Evolutionary conservation across 2,113 vertebrate genomes (phyloP).

Genomic region (Rafetus swinhoei): DNA sequence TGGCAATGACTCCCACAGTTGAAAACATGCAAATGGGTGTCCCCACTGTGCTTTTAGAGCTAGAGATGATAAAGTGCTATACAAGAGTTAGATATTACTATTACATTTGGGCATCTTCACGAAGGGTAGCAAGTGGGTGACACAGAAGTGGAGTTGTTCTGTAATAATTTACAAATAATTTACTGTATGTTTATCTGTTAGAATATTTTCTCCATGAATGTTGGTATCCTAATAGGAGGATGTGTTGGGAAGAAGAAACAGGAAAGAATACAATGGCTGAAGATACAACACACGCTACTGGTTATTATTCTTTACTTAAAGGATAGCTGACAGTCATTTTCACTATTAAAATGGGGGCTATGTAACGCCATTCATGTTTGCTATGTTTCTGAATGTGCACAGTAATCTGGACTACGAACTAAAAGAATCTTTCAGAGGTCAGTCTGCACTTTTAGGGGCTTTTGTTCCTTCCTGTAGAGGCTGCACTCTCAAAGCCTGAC

Average conservation of each 20-base stretch:
- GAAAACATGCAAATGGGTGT: not conserved
- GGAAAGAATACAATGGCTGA: not conserved
- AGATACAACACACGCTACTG: not conserved
- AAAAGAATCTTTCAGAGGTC: not conserved
- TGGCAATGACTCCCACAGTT: not conserved
- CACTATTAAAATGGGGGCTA: not conserved
- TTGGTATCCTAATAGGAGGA: not conserved
- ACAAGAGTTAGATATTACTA: not conserved
- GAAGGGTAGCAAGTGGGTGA: not conserved
- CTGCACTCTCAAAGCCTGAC: not conserved
- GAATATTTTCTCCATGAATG: not conserved
- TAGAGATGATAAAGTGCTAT: not conserved
- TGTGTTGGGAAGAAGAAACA: not conserved
- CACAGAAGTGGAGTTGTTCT: not conserved
- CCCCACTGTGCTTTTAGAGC: not conserved
- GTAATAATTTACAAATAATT: not conserved
- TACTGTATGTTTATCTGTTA: not conserved
- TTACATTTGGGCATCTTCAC: not conserved
- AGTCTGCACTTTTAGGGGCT: not conserved
- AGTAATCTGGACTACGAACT: not conserved
- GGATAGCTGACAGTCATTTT: not conserved
- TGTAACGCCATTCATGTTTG: not conserved
- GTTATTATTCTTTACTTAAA: not conserved
- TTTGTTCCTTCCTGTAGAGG: not conserved
- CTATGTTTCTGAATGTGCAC: not conserved